Percentiles rank a stretch among this genome's conserved stretches.
phyloP scores from a whole-genome alignment of 2,888 invertebrate species.

The Standfussiana lucernea region DNA sequence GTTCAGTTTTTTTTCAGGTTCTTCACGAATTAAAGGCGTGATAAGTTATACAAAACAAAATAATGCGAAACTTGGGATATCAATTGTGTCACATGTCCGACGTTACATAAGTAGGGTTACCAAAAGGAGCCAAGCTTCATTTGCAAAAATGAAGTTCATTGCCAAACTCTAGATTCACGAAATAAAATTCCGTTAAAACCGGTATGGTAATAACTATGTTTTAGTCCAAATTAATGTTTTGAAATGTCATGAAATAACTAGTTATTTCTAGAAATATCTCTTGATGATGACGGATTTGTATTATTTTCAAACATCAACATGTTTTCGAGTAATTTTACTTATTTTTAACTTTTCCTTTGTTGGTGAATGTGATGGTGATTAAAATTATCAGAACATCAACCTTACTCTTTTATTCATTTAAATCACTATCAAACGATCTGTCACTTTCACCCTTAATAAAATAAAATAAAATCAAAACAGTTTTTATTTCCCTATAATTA shows the following conservation, averaged over 20 bases:
- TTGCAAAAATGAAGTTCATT: constrained; percentile 28
- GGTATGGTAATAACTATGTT: neutral
- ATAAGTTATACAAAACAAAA: neutral
- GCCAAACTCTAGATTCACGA: constrained; percentile 28
- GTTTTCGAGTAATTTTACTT: neutral
- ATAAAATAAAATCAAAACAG: too few species aligned
- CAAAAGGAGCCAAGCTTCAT: neutral
- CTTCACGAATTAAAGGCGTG: neutral
- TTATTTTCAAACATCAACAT: neutral
- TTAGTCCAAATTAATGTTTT: constrained; percentile 13
- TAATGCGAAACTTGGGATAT: neutral
- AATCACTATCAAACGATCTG: too few species aligned
- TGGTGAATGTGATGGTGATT: neutral
- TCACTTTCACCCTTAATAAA: too few species aligned
- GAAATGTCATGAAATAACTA: constrained; percentile 5
- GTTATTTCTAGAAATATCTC: constrained; percentile 10
- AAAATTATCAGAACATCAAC: neutral
- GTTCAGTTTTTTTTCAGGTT: neutral
- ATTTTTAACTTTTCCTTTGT: neutral
- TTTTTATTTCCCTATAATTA: too few species aligned
- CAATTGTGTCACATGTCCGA: neutral
- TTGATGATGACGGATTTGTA: neutral
- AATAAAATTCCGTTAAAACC: constrained; percentile 29
- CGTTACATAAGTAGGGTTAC: neutral
- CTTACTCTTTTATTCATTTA: too few species aligned